Base-by-base conservation (phyloP, 2,113 vertebrate species). In the Gambusia holbrooki region DNA sequence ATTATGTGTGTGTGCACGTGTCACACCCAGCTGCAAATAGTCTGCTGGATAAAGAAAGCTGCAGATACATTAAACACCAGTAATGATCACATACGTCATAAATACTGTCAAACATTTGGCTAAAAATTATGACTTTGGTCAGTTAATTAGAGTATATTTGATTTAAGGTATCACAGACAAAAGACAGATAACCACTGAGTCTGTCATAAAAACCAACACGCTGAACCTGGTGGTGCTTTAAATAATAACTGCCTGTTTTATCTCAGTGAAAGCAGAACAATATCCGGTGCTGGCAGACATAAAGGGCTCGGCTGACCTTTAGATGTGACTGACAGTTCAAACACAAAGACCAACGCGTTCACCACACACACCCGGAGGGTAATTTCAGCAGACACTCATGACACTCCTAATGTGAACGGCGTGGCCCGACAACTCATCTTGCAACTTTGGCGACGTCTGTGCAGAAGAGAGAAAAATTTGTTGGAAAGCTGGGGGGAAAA, bases 251-350 rank as follows among this genome's bases (percentile, higher is more conserved):
- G 69, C 28, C 73, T 32, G 76, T 84, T 82, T 79, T 80, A 84
- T 81, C 76, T 74, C 22, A 4, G 9, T 72, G 75, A 69, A 69
- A 73, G 78, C 67, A 71, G 82, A 84, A 87, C 78, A 83, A 80
- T 73, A 74, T 28, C 14, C 1, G 2, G 19, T 29, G 73, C 29
- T 79, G 76, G 70, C 4, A 62, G 76, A 74, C 82, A 74, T 28
- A 77, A 74, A 11, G 72, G 66, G 74, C 54, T 77, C 71, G 63
- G 82, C 58, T 82, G 82, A 87, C 84, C 87, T 89, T 90, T 87
- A 83, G 73, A 67, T 82, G 79, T 30, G 65, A 42, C 73, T 81
- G 76, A 81, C 71, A 68, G 73, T 85, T 82, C 85, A 87, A 83
- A 84, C 75, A 84, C 61, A 19, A 6, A 0, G 33, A 64, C 42